Conservation (phyloP, 2,797 vertebrate species). For the Heteromormyrus szaboi region DNA sequence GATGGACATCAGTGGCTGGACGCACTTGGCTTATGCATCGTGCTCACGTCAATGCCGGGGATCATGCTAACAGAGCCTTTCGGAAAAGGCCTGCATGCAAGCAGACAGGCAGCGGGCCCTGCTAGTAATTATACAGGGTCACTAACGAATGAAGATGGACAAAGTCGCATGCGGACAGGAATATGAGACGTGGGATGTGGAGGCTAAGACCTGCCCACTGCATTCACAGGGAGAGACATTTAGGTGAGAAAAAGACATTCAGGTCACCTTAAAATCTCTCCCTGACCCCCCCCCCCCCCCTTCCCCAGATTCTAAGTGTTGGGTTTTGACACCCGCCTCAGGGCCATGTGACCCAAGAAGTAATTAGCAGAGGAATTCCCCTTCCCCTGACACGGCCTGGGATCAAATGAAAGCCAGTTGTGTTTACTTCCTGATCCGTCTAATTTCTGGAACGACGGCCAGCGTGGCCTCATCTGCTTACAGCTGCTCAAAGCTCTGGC, state of each 20-base stretch:
- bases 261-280: conserved; percentile 13
- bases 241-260: conserved; percentile 3
- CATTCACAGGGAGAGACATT: not conserved
- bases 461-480: not conserved
- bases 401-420: conserved; percentile 83
- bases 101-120: not conserved
- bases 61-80: not conserved
- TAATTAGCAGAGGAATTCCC: conserved; percentile 88
- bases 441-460: conserved; percentile 81
- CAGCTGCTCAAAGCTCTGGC: not conserved
- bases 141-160: not conserved
- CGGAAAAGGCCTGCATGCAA: not conserved
- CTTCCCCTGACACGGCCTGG: conserved; percentile 58
- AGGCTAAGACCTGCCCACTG: not conserved
- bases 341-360: conserved; percentile 82
- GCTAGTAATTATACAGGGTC: not conserved
- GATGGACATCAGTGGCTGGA: not conserved
- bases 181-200: not conserved
- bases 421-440: conserved; percentile 92
- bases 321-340: conserved; percentile 77
- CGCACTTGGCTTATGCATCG: not conserved
- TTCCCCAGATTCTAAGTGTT: conserved; percentile 66
- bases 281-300: conserved; percentile 46
- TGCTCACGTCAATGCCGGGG: not conserved
- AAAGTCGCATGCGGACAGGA: not conserved